Evolutionary conservation across 2,888 invertebrate species (phyloP), one percentile per base, ranked within the genome.

Genomic region (Polydrusus cervinus): DNA sequence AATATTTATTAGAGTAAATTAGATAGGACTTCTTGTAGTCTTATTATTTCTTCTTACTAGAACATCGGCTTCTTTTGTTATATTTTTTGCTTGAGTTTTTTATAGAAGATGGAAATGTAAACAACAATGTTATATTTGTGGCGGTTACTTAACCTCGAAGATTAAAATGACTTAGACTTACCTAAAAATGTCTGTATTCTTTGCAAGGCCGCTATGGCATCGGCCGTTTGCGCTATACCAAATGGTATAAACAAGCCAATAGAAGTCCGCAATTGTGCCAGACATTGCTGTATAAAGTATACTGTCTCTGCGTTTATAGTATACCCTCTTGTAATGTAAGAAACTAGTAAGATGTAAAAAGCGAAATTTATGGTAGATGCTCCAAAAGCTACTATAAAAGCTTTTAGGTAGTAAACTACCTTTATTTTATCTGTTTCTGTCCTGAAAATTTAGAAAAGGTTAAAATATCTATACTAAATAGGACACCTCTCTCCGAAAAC

Each of bases 381-480:
- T 14, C 86, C 86, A 13, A 86, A 79, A 0, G 82, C 78, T 11
- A 85, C 77, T 34, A 84, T 82, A 0, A 84, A 67, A 3, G 83
- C 80, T 80, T 86, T 87, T 14, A 86, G 65, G 69, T 85, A 86
- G 78, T 83, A 86, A 13, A 87, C 83, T 11, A 81, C 79, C 71
- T 83, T 80, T 14, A 87, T 79, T 70, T 92, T 91, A 76, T 90
- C 90, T 74, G 93, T 90, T 88, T 94, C 94, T 78, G 90, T 90
- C 78, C 93, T 93, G 55, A 61, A 80, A 79, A 51, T 18, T 47
- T 65, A 11, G n/a, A n/a, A n/a, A n/a, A n/a, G n/a, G n/a, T n/a
- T n/a, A n/a, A n/a, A n/a, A n/a, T n/a, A n/a, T n/a, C n/a, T n/a
- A n/a, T n/a, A n/a, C n/a, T n/a, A n/a, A n/a, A n/a, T n/a, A n/a